Percentiles rank a stretch among this genome's conserved stretches.
Conservation (phyloP, 2,113 vertebrate genomes). For the Cyphomyrus plagiostoma region DNA sequence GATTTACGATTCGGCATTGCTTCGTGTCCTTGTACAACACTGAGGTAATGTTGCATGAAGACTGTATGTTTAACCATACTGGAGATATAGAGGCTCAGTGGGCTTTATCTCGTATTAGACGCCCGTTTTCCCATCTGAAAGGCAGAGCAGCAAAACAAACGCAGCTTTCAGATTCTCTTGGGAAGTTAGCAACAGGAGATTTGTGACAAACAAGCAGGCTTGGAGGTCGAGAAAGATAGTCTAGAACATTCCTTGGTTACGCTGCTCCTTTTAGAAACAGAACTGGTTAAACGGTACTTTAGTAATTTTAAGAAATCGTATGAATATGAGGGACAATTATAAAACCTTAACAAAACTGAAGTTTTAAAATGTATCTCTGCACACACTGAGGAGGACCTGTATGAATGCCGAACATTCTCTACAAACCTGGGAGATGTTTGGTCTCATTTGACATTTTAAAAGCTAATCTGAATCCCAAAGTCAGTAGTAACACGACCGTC, state of each 20-base stretch:
- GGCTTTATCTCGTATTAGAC: background rate
- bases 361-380: background rate
- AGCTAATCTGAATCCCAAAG: background rate
- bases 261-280: background rate
- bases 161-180: background rate
- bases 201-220: background rate
- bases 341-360: background rate
- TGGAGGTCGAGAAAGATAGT: background rate
- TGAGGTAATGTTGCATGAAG: background rate
- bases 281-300: background rate
- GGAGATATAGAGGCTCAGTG: background rate
- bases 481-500: background rate
- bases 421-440: background rate
- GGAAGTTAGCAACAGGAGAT: background rate
- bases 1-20: background rate
- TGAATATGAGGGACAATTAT: background rate
- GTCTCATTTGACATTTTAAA: too few relatives aligned
- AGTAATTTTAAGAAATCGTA: background rate
- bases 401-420: background rate
- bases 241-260: background rate
- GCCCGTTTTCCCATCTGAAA: background rate
- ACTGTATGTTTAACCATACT: background rate
- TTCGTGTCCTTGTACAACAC: background rate
- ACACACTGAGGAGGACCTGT: background rate
- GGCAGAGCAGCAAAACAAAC: background rate